These are phyloP conservation scores for Leptobrachium leishanense DNA, from an alignment of 2,113 vertebrate species.

Conservation along the genomic window DNA sequence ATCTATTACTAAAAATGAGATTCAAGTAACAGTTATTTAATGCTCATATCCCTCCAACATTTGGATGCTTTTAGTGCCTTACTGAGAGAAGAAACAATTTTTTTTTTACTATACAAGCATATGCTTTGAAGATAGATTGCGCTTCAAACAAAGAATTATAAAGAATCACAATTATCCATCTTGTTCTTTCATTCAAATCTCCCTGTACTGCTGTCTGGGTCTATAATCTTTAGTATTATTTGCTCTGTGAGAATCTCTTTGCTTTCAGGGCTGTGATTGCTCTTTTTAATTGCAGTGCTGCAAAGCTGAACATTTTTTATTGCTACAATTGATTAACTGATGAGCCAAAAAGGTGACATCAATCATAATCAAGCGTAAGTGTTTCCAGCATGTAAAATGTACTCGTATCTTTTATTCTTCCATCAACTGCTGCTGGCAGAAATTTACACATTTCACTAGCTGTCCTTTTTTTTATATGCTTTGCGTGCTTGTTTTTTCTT, in stretches of 20 bases:
- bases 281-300: slow-evolving; percentile 6
- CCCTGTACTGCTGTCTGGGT: neutral
- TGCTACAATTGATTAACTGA: slow-evolving; percentile 35
- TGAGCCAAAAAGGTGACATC: slow-evolving; percentile 28
- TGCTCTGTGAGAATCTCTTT: neutral
- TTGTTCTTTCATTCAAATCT: no score
- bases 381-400: slow-evolving; percentile 11
- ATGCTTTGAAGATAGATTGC: no score
- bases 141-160: no score
- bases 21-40: no score
- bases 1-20: neutral
- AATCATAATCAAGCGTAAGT: slow-evolving; percentile 37
- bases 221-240: neutral
- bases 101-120: neutral
- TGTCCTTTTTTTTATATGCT: no score
- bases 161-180: no score
- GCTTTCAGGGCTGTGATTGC: slow-evolving; percentile 14
- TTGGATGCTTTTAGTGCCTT: neutral
- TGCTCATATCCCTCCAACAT: neutral
- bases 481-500: neutral
- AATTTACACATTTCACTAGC: slow-evolving; percentile 4
- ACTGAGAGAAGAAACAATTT: neutral
- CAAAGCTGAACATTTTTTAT: neutral
- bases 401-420: neutral
- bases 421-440: neutral